Conservation (phyloP, 2,888 invertebrate species). For the Paralinhomoeus sp. region DNA sequence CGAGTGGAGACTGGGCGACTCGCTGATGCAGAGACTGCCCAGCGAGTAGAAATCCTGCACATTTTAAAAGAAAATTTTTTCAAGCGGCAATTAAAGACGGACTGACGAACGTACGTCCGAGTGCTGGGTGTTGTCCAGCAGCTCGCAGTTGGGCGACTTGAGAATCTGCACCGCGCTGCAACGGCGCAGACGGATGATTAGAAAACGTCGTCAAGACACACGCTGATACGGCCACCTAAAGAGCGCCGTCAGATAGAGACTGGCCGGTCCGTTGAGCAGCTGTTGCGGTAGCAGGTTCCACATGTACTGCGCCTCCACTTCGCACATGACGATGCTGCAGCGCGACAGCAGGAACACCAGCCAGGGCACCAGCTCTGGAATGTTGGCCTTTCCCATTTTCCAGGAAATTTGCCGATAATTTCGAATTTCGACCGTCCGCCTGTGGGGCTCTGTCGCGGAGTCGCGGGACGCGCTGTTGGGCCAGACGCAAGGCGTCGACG, state of each 20-base stretch:
- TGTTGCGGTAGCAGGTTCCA: constrained; percentile 73
- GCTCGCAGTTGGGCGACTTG: constrained; percentile 39
- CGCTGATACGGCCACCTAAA: no score
- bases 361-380: constrained; percentile 69
- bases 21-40: no score
- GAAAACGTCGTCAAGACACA: no score
- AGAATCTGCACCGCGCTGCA: constrained; percentile 67
- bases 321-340: constrained; percentile 66
- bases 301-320: constrained; percentile 87
- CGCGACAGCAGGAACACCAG: constrained; percentile 74
- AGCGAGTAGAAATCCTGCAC: no score
- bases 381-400: no score
- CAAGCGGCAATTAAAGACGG: no score
- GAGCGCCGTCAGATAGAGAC: constrained; percentile 75
- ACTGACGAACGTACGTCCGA: no score
- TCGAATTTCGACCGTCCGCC: not conserved
- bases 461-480: not conserved
- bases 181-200: no score
- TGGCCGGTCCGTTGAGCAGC: constrained; percentile 59
- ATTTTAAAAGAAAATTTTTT: no score
- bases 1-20: no score
- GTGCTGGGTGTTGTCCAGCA: no score
- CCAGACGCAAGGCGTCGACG: constrained; percentile 45
- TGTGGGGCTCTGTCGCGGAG: not conserved
- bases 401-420: not conserved